Evolutionary conservation across 2,888 invertebrate genomes (phyloP).

Genomic region (Fissipunctia ypsillon): DNA sequence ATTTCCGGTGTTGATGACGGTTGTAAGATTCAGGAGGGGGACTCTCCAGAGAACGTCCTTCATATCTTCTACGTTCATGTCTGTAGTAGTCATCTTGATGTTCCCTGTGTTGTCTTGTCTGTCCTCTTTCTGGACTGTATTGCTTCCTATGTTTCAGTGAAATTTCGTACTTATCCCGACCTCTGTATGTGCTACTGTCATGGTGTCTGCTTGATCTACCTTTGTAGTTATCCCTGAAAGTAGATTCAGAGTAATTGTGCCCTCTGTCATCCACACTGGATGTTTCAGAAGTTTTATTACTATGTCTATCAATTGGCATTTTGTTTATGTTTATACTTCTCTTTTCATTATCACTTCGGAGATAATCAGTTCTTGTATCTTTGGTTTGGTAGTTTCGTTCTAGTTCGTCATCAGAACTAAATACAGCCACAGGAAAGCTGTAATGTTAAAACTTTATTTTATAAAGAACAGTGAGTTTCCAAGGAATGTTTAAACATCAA

Average conservation of each 20-base stretch:
- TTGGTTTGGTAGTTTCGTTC: constrained; percentile 60
- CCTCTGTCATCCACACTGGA: constrained; percentile 69
- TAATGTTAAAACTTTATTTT: constrained; percentile 44
- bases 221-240: constrained; percentile 42
- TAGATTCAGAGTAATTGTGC: constrained; percentile 62
- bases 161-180: constrained; percentile 72
- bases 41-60: constrained; percentile 70
- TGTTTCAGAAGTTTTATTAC: constrained; percentile 66
- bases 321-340: constrained; percentile 59
- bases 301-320: constrained; percentile 62
- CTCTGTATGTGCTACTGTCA: constrained; percentile 69
- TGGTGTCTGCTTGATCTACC: constrained; percentile 50
- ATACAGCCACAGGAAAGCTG: constrained; percentile 62
- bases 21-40: constrained; percentile 73
- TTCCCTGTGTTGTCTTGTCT: constrained; percentile 65
- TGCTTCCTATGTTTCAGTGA: constrained; percentile 69
- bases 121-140: constrained; percentile 73
- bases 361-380: constrained; percentile 52
- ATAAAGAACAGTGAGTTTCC: background rate
- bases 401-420: constrained; percentile 80
- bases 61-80: constrained; percentile 67
- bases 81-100: constrained; percentile 68
- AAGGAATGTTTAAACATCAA: constrained; percentile 4
- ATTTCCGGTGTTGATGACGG: constrained; percentile 44
- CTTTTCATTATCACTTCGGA: constrained; percentile 46